These are phyloP conservation scores for Cryptosula pallasiana DNA, from an alignment of 2,888 invertebrate genomes.

Conservation along the genomic window DNA sequence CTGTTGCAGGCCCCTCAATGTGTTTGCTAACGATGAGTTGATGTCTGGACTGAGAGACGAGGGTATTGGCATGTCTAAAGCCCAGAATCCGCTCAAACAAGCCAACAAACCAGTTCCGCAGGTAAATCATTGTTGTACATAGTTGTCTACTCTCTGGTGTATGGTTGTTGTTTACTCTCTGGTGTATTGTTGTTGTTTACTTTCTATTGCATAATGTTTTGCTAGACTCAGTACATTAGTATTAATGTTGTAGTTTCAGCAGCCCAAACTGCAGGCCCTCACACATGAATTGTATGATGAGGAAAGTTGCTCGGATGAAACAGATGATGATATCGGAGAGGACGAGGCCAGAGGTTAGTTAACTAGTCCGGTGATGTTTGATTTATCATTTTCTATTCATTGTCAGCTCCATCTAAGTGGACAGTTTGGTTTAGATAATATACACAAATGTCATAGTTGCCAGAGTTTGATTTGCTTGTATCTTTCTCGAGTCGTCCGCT, in stretches of 20 bases:
- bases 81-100: not conserved
- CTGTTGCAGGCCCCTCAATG: constrained; percentile 6
- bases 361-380: too few relatives aligned
- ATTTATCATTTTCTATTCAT: too few relatives aligned
- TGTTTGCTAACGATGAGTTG: constrained; percentile 42
- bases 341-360: constrained; percentile 36
- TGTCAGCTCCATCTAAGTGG: too few relatives aligned
- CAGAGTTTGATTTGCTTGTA: too few relatives aligned
- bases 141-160: not conserved
- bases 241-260: constrained; percentile 19
- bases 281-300: constrained; percentile 44
- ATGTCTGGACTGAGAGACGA: constrained; percentile 35
- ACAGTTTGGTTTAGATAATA: too few relatives aligned
- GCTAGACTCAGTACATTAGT: too few relatives aligned
- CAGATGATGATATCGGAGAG: constrained; percentile 50
- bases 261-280: constrained; percentile 43
- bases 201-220: not conserved
- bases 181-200: not conserved
- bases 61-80: constrained; percentile 29
- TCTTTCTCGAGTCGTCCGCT: too few relatives aligned
- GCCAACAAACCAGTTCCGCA: not conserved
- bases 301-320: constrained; percentile 39
- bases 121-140: not conserved
- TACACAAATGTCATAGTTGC: too few relatives aligned
- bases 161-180: not conserved